A percentile compares a stretch with the other conserved stretches of the same genome.
These are phyloP conservation scores for Ceryle rudis DNA, from an alignment of 2,797 vertebrate species.

Conservation along the genomic window DNA sequence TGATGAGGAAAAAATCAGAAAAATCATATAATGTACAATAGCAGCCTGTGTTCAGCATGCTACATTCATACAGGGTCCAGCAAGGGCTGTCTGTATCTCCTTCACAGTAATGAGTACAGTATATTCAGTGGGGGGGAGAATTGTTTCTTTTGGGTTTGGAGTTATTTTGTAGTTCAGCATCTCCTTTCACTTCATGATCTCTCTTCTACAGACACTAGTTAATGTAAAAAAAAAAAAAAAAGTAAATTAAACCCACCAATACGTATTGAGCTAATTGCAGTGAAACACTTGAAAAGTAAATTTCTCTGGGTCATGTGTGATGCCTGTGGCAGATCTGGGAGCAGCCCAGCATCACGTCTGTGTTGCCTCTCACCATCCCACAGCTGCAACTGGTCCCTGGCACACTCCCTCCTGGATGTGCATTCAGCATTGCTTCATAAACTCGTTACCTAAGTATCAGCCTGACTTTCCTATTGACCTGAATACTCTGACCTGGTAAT, in stretches of 20 bases:
- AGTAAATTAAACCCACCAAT: background rate
- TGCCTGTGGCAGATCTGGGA: background rate
- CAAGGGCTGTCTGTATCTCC: background rate
- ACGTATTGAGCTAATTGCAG: background rate
- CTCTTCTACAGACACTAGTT: background rate
- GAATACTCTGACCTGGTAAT: constrained; percentile 3
- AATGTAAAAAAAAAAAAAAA: background rate
- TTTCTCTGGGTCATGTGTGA: background rate
- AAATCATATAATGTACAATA: constrained; percentile 28
- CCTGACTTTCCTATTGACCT: background rate
- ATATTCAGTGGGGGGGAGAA: background rate
- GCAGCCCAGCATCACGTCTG: background rate
- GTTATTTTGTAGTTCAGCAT: background rate
- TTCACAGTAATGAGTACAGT: background rate
- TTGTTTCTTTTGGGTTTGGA: no score
- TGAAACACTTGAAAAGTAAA: background rate
- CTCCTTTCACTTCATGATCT: background rate
- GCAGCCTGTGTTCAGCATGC: constrained; percentile 1
- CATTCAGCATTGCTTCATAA: background rate
- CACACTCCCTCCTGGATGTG: background rate
- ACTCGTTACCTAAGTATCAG: background rate
- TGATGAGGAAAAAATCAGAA: constrained; percentile 44
- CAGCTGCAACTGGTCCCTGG: rapidly evolving
- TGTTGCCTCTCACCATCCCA: background rate
- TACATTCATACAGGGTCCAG: background rate